Percentiles rank a stretch among this genome's conserved stretches.
phyloP scores from a whole-genome alignment of 2,888 invertebrate genomes.

The Cryptophagus acutangulus region DNA sequence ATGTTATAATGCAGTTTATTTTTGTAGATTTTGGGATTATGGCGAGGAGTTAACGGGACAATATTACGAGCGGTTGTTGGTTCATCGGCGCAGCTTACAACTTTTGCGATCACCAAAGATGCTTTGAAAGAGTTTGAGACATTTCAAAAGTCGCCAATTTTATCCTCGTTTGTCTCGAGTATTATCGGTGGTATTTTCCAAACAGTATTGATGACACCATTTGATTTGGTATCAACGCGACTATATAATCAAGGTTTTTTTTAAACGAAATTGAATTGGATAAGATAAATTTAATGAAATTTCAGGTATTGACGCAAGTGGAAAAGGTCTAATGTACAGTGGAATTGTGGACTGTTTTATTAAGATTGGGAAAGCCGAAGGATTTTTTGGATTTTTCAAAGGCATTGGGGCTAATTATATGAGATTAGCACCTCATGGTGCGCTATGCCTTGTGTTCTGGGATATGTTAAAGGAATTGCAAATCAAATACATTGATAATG shows the following conservation, averaged over 20 bases:
- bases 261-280: not conserved
- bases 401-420: conserved; percentile 84
- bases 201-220: conserved; percentile 74
- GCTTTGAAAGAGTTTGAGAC: conserved; percentile 41
- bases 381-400: conserved; percentile 80
- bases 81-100: conserved; percentile 77
- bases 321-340: conserved; percentile 62
- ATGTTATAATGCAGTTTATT: conserved; percentile 10
- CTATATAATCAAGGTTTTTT: conserved; percentile 77
- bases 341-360: conserved; percentile 70
- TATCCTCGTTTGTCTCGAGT: conserved; percentile 63
- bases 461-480: conserved; percentile 50
- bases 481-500: conserved; percentile 20
- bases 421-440: conserved; percentile 84
- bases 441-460: conserved; percentile 83
- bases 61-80: conserved; percentile 71
- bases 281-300: conserved; percentile 18
- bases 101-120: conserved; percentile 65
- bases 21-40: conserved; percentile 57
- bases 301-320: conserved; percentile 59
- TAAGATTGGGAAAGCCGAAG: conserved; percentile 73
- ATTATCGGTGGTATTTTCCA: conserved; percentile 72
- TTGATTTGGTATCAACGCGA: conserved; percentile 84
- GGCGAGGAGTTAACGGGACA: conserved; percentile 70
- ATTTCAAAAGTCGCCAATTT: conserved; percentile 49